A percentile compares a stretch with the other conserved stretches of the same genome.
phyloP scores from a whole-genome alignment of 2,113 vertebrate genomes.

The Diphyllodes magnificus region DNA sequence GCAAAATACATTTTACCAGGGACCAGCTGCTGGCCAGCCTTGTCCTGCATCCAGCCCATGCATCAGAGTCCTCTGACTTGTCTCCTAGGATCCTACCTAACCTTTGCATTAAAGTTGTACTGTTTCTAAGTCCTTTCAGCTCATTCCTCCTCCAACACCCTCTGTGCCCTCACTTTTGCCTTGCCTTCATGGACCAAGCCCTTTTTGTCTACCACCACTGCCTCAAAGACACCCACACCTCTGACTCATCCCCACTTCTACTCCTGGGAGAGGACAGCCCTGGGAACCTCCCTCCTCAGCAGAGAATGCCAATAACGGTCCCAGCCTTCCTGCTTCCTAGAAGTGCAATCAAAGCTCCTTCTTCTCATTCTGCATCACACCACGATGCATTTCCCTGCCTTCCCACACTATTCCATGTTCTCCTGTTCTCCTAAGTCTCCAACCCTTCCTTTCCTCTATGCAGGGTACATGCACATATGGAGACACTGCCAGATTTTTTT shows the following conservation, averaged over 20 bases:
- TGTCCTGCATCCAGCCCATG: background rate
- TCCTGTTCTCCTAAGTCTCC: background rate
- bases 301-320: fast-evolving
- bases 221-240: fast-evolving
- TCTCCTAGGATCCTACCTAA: background rate
- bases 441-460: fast-evolving
- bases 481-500: fast-evolving
- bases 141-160: background rate
- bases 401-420: fast-evolving
- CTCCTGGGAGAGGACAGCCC: background rate
- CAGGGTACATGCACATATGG: fast-evolving
- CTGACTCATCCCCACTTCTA: background rate
- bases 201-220: background rate
- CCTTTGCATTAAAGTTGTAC: background rate
- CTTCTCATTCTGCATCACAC: background rate
- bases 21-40: background rate
- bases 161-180: background rate
- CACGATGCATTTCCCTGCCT: background rate
- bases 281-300: background rate
- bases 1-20: background rate
- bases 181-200: background rate
- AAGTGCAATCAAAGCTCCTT: background rate
- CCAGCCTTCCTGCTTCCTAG: background rate
- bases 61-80: background rate
- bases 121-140: background rate